Conservation (phyloP, 2,888 invertebrate species). For the Cantharis flavilabris region DNA sequence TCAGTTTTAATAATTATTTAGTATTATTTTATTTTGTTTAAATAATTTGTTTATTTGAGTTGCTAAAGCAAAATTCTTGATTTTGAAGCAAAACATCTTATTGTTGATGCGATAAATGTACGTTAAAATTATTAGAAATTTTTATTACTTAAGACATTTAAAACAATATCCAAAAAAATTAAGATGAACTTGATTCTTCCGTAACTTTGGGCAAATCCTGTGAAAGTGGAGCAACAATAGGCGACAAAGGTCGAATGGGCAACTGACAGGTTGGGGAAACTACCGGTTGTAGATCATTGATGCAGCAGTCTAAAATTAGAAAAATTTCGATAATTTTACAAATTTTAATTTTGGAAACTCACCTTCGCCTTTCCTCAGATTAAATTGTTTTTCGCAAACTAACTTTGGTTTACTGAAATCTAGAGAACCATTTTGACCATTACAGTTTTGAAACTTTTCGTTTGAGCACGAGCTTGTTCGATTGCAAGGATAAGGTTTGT, state of each 20-base stretch:
- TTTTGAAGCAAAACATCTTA: too few species aligned
- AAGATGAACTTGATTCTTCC: background rate
- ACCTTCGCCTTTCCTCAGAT: background rate
- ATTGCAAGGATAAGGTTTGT: slow-evolving; percentile 3
- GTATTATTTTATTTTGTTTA: too few species aligned
- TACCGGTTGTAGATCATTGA: slow-evolving; percentile 15
- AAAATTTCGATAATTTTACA: background rate
- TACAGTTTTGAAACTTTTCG: background rate
- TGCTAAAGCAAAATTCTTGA: background rate
- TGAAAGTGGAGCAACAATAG: background rate
- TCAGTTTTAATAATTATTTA: background rate
- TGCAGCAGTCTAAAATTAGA: background rate
- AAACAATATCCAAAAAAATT: background rate
- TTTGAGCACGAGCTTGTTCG: background rate
- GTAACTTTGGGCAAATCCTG: slow-evolving; percentile 1
- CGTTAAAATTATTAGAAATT: too few species aligned
- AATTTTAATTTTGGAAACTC: background rate
- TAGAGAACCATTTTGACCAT: background rate
- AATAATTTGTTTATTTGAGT: background rate
- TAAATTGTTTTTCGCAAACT: background rate
- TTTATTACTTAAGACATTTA: background rate
- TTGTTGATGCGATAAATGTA: too few species aligned
- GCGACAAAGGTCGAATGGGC: slow-evolving; percentile 22
- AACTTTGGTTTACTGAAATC: background rate
- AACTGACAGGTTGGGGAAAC: slow-evolving; percentile 19